Percentiles rank a stretch among this genome's conserved stretches.
These are phyloP conservation scores for Enteromius paludinosus DNA, from an alignment of 2,797 vertebrate genomes.

Conservation along the genomic window DNA sequence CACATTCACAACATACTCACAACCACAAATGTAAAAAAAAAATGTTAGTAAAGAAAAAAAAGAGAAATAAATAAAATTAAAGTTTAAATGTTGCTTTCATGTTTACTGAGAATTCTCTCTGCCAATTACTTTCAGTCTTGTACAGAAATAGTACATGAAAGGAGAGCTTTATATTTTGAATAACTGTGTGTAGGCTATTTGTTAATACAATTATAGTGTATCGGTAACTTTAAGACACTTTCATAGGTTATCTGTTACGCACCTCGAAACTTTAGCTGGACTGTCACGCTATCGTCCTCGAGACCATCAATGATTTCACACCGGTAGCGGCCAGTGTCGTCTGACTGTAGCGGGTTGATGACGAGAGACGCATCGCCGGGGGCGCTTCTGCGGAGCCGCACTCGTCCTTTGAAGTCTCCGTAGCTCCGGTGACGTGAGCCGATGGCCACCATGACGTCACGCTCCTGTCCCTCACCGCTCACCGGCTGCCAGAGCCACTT, in stretches of 20 bases:
- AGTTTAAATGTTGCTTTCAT: too few species aligned
- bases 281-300: slow-evolving; percentile 87
- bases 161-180: too few species aligned
- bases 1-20: too few species aligned
- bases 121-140: too few species aligned
- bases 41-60: too few species aligned
- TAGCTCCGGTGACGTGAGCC: slow-evolving; percentile 84
- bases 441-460: slow-evolving; percentile 87
- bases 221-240: neutral
- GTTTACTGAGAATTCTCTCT: too few species aligned
- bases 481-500: slow-evolving; percentile 90
- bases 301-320: slow-evolving; percentile 93
- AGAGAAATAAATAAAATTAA: too few species aligned
- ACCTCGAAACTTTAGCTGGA: slow-evolving; percentile 89
- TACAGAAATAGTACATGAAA: too few species aligned
- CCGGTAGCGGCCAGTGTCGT: slow-evolving; percentile 88
- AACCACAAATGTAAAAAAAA: too few species aligned
- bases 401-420: slow-evolving; percentile 84
- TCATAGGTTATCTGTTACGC: neutral
- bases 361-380: slow-evolving; percentile 82
- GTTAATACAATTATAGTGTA: neutral
- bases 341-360: slow-evolving; percentile 79
- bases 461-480: slow-evolving; percentile 73
- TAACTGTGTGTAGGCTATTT: too few species aligned
- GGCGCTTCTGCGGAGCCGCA: slow-evolving; percentile 71